Base-by-base conservation (phyloP, 1,140 invertebrate species). In the Drosophila persimilis region DNA sequence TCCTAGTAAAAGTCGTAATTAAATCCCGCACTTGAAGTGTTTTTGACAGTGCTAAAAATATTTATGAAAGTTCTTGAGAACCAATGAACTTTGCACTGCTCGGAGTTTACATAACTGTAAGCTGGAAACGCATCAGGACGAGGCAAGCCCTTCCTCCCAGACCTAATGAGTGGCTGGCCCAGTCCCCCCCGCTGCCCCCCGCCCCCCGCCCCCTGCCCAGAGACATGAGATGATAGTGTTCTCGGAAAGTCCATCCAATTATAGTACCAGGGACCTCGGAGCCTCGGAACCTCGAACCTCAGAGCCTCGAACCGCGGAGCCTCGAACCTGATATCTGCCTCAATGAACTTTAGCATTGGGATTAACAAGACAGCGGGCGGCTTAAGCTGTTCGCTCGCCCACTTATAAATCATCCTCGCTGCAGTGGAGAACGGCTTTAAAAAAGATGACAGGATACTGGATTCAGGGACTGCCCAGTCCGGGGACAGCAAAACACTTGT, bases 1-100 rank as follows among this genome's bases (percentile, higher is more conserved):
- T 3, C 2, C 31, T 11, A 11, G 31, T 11, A 11, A 3, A 2
- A 60, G 53, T 20, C 20, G 20, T 20, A 20, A 86, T 85, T 77
- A 86, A 86, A 86, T 85, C 65, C 29, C 71, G 61, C 73, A 46
- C 77, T 77, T 80, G 20, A 77, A 65, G 69, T 66, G 53, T 71
- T 61, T 77, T 77, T 75, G 65, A 65, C 72, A 73, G 31, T 3
- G 8, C 56, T 53, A 72, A 63, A 64, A 85, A 70, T 86, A 86
- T 73, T 85, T 77, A 76, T 73, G 73, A 22, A 73, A 63, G 35
- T 67, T 39, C 71, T 57, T 53, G 31, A 56, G 15, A 48, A 15
- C 24, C 67, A 59, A 57, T 43, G 8, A 50, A 73, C 46, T 26
- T 26, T 26, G 24, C 24, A 24, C 24, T 26, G 0, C 4, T 43